Evolutionary conservation across 2,888 invertebrate species (phyloP), one percentile per base, ranked within the genome.

Genomic region (Xestia rhomboidea): DNA sequence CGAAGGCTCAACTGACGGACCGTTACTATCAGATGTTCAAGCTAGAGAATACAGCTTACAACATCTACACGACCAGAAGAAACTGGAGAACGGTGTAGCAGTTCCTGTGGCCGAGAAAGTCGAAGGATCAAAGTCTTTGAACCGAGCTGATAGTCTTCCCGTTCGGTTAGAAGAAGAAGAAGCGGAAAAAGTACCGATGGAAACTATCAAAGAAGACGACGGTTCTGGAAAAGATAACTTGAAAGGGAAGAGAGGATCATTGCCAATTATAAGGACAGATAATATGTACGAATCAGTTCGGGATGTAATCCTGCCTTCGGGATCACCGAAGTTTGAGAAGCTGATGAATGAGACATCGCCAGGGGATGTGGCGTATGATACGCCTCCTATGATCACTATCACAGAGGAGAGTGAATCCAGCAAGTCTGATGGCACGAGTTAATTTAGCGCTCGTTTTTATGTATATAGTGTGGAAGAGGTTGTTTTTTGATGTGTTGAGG

Each of bases 261-360:
- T 97, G 63, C 97, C 97, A 2, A 93, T 91, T 15, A 96, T 96
- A 60, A 94, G 93, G 73, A 93, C 96, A 15, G 97, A 97, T 82
- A 92, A 97, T 82, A 92, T 97, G 82, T 97, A 97, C 84, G 97
- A 97, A 64, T 96, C 97, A 76, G 96, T 97, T 21, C 97, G 97
- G 85, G 97, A 97, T 66, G 96, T 94, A 24, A 96, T 97, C 66
- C 88, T 97, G 7, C 96, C 97, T 1, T 93, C 95, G 41, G 95
- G 95, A 4, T 97, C 97, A n/a, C 97, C 97, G 0, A 97, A 97
- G 88, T 97, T 97, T 89, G 97, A 97, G 90, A 96, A 97, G 83
- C 91, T 97, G 34, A 94, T 94, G 80, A 97, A 97, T 89, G 97
- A 97, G 69, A 94, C 95, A 57, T 97, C 97, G 62, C 93, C 95